These are phyloP conservation scores for Sebastes oblongus DNA, from an alignment of 2,797 vertebrate genomes.

Conservation along the genomic window DNA sequence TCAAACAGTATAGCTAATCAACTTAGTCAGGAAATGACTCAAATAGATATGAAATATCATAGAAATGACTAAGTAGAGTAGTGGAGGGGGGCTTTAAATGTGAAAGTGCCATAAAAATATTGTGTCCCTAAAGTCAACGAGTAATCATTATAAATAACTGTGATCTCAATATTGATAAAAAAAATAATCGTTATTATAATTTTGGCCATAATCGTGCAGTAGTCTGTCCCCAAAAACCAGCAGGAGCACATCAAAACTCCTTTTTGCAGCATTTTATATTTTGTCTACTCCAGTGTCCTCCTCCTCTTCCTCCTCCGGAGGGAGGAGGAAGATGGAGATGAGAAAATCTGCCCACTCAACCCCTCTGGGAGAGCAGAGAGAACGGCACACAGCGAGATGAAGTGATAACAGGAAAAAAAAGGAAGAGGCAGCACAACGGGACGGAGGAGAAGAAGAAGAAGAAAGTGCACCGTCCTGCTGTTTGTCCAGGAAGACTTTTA, in stretches of 20 bases:
- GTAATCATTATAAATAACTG: no score
- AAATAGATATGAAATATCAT: no score
- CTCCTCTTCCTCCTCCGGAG: background rate
- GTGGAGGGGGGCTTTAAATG: no score
- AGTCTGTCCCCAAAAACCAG: background rate
- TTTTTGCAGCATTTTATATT: slow-evolving; percentile 16
- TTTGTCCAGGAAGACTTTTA: slow-evolving; percentile 14
- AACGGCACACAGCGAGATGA: slow-evolving; percentile 24
- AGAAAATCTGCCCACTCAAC: slow-evolving; percentile 44
- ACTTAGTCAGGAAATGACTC: no score
- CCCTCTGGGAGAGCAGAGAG: slow-evolving; percentile 24
- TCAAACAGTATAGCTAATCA: no score
- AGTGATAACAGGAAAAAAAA: slow-evolving; percentile 19
- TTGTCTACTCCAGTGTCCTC: background rate
- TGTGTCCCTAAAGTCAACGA: no score
- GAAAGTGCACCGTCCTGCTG: background rate
- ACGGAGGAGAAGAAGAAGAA: background rate
- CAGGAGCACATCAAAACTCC: background rate
- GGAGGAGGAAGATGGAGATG: background rate
- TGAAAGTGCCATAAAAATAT: no score
- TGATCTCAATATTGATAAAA: no score
- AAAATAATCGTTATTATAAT: no score
- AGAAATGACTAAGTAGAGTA: no score
- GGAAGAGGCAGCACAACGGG: slow-evolving; percentile 15
- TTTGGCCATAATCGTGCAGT: no score